Conservation (phyloP, 2,797 vertebrate genomes). For the Loris lydekkerianus region DNA sequence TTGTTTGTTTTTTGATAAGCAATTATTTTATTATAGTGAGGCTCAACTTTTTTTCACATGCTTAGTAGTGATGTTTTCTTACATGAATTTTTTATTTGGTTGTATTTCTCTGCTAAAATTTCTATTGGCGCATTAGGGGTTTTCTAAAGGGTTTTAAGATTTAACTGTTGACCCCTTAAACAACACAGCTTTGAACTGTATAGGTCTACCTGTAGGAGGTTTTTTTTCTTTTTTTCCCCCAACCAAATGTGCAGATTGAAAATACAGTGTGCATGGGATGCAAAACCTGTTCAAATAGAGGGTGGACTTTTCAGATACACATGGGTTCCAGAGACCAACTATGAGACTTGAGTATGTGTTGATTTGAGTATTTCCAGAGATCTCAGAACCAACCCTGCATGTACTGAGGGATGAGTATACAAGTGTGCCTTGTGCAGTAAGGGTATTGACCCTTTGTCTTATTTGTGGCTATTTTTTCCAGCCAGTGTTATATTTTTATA, state of each 20-base stretch:
- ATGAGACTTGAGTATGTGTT: background rate
- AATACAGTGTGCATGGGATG: background rate
- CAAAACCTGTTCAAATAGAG: background rate
- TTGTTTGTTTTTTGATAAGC: constrained; percentile 27
- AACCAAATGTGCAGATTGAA: background rate
- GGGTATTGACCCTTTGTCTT: background rate
- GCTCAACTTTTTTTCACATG: background rate
- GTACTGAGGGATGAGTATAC: background rate
- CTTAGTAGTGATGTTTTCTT: constrained; percentile 22
- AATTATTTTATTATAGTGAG: background rate
- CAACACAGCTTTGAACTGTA: background rate
- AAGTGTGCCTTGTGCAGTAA: constrained; percentile 29
- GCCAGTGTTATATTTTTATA: constrained; percentile 42
- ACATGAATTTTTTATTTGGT: background rate
- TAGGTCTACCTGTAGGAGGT: background rate
- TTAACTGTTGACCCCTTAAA: background rate
- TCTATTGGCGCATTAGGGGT: background rate
- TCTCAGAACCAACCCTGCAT: background rate
- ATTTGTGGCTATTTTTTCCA: constrained; percentile 39
- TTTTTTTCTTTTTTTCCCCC: background rate
- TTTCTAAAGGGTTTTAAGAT: constrained; percentile 21
- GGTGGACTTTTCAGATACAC: background rate
- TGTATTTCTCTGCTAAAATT: constrained; percentile 15
- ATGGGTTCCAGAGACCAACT: background rate
- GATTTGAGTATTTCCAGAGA: background rate